phyloP scores from a whole-genome alignment of 2,797 vertebrate species.

The Scomberomorus guttatus region DNA sequence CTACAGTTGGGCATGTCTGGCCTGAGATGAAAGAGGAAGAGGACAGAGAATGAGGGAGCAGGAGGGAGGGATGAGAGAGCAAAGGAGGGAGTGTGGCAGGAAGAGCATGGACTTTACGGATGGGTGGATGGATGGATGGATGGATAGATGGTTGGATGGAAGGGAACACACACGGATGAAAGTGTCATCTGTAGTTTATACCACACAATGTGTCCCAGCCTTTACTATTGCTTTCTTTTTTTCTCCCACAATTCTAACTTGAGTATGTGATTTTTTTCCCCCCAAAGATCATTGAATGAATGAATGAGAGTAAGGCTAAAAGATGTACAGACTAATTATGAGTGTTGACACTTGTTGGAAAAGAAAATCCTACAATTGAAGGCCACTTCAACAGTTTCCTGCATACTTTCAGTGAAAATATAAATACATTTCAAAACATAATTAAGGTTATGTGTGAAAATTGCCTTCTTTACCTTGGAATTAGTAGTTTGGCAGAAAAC shows the following conservation, averaged over 20 bases:
- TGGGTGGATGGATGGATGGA: conserved; percentile 43
- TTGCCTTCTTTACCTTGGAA: not conserved
- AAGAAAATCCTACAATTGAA: not conserved
- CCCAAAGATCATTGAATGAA: conserved; percentile 26
- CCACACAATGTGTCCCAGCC: conserved; percentile 32
- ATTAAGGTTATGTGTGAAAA: not conserved
- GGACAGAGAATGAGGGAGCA: conserved; percentile 70
- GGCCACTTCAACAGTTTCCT: not conserved
- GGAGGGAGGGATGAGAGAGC: conserved; percentile 62
- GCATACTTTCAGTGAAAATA: conserved; percentile 1
- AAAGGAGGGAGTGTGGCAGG: conserved; percentile 50
- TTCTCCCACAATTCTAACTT: not conserved
- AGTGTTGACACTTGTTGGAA: not conserved
- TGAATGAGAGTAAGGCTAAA: conserved; percentile 29
- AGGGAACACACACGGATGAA: conserved; percentile 33
- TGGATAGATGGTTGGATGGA: conserved; percentile 40
- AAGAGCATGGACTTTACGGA: conserved; percentile 44
- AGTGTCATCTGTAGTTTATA: conserved; percentile 48
- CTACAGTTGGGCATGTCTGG: conserved; percentile 88
- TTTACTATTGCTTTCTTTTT: conserved; percentile 2
- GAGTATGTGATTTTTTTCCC: conserved; percentile 11
- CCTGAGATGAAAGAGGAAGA: conserved; percentile 82
- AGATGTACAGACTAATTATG: not conserved
- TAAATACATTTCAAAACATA: not conserved
- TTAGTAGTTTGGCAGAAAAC: too few relatives aligned